Evolutionary conservation across 1,140 invertebrate genomes (phyloP).

Genomic region (Tribolium castaneum): DNA sequence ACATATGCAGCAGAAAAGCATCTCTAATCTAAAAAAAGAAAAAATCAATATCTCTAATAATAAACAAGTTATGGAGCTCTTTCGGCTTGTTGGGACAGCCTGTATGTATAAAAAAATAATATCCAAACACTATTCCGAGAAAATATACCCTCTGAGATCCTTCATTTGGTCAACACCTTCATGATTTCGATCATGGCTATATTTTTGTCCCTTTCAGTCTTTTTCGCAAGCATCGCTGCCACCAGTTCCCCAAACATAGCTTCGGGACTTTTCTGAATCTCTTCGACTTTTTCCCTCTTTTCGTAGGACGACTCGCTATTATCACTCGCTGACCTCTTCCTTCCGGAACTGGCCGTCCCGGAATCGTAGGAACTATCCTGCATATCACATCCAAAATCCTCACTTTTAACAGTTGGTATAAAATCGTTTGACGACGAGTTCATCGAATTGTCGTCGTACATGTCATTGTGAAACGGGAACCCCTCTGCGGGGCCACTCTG

Average conservation of each 20-base stretch:
- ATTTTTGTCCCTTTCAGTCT: constrained; percentile 55
- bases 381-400: constrained; percentile 38
- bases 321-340: constrained; percentile 46
- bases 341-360: background rate
- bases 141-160: background rate
- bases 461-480: constrained; percentile 27
- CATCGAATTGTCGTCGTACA: constrained; percentile 43
- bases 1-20: too few relatives aligned
- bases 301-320: constrained; percentile 39
- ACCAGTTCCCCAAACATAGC: constrained; percentile 56
- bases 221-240: constrained; percentile 51
- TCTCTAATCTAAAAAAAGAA: too few relatives aligned
- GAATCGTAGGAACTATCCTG: constrained; percentile 39
- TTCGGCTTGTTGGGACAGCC: too few relatives aligned
- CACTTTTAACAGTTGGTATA: constrained; percentile 41
- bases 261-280: constrained; percentile 46
- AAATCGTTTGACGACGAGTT: constrained; percentile 42
- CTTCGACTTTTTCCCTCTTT: constrained; percentile 43
- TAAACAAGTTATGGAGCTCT: too few relatives aligned
- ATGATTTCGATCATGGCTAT: constrained; percentile 58
- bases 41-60: too few relatives aligned
- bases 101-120: background rate
- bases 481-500: background rate
- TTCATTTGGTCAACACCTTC: constrained; percentile 53
- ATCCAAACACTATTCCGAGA: background rate